Conservation (phyloP, 2,797 vertebrate species). For the Potorous gilbertii region DNA sequence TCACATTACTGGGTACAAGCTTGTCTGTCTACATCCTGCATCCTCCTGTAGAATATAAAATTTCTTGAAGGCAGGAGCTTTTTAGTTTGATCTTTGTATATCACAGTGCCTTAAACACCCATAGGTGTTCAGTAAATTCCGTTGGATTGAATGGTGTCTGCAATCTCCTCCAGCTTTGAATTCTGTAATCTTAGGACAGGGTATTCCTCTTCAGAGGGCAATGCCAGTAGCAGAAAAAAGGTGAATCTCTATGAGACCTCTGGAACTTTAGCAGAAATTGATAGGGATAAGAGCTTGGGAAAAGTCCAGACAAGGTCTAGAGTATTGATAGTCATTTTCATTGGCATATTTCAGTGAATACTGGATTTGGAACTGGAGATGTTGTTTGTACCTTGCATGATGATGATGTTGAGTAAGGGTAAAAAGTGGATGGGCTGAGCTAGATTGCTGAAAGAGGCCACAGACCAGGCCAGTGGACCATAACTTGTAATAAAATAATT, state of each 20-base stretch:
- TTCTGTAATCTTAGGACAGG: no score
- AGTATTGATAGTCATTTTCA: background rate
- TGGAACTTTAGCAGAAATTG: background rate
- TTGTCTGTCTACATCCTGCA: background rate
- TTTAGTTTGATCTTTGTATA: background rate
- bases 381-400: background rate
- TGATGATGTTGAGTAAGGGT: background rate
- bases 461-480: background rate
- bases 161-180: background rate
- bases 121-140: background rate
- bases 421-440: background rate
- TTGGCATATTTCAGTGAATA: background rate
- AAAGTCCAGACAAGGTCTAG: background rate
- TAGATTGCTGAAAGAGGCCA: background rate
- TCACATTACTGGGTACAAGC: no score
- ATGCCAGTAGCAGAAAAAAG: background rate
- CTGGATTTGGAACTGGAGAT: background rate
- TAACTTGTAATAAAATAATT: background rate
- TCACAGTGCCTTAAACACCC: background rate
- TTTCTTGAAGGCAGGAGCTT: background rate
- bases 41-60: background rate
- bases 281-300: background rate
- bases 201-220: background rate
- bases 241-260: background rate
- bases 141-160: background rate